Percentiles rank a stretch among this genome's conserved stretches.
These are phyloP conservation scores for Prionace glauca DNA, from an alignment of 2,797 vertebrate genomes.

Conservation along the genomic window DNA sequence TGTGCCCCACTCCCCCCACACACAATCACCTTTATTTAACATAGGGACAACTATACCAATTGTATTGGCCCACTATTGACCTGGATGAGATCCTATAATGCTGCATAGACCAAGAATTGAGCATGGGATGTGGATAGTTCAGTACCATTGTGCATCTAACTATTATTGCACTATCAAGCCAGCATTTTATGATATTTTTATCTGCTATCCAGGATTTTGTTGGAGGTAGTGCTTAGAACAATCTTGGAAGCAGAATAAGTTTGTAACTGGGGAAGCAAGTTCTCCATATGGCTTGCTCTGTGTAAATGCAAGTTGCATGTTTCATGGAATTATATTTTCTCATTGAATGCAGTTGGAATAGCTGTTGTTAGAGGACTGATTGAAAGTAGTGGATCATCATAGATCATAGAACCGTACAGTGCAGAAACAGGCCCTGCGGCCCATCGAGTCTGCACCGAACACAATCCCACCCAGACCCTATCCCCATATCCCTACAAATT, in stretches of 20 bases:
- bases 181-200: not conserved
- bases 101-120: not conserved
- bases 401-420: no score
- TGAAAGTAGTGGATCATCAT: not conserved
- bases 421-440: no score
- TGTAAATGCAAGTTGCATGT: not conserved
- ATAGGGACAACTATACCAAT: not conserved
- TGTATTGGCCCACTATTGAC: no score
- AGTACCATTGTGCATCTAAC: not conserved
- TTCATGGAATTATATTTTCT: not conserved
- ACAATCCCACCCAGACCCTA: no score
- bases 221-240: no score
- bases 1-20: no score
- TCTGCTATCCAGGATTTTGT: not conserved
- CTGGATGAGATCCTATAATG: not conserved
- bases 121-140: not conserved
- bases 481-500: no score
- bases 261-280: not conserved
- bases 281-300: not conserved
- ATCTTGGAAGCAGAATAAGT: no score
- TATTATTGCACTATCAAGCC: not conserved
- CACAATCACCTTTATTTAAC: not conserved
- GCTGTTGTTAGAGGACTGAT: not conserved
- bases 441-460: no score
- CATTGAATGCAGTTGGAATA: not conserved